Base-by-base conservation (phyloP, 2,113 vertebrate genomes). In the Cyprinodon variegatus region DNA sequence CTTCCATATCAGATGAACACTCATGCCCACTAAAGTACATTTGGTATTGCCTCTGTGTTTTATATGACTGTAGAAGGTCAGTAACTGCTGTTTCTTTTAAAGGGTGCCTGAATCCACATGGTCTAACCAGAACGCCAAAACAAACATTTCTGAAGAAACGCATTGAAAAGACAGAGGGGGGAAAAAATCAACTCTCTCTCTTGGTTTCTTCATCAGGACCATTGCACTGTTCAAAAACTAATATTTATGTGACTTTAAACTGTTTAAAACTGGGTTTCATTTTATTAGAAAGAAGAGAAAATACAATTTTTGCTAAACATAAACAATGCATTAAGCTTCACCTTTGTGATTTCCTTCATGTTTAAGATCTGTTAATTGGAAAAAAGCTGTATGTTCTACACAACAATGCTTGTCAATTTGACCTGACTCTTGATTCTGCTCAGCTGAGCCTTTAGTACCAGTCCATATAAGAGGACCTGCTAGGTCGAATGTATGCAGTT, bases 1-100 rank as follows among this genome's bases (percentile, higher is more conserved):
- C 79, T 83, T 84, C 74, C 61, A 12, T 38, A 71, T 68, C 41
- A 73, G 73, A 61, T 65, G 60, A 22, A 71, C 74, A 83, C 40
- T 48, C 81, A 74, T 66, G 39, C 61, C 63, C 53, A 78, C 68
- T 73, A 65, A 77, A 83, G 79, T 50, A 72, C 61, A 10, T 37
- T 61, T 1, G 15, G 17, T 38, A 38, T 17, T 0, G 37, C 15
- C 14, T 8, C 14, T 57, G 11, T 68, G 78, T 48, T 76, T 53
- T 17, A 5, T 57, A 40, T 12, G 0, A 7, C 37, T 70, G 75
- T 78, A 69, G 53, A 83, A 78, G 62, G 48, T 72, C 48, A 71
- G 66, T 12, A 41, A 45, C 85, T 45, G 65, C 45, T 65, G 29
- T 11, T 37, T 74, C 50, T 22, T 45, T n/a, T 5, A 50, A 64